phyloP scores from a whole-genome alignment of 2,888 invertebrate genomes.

The Acronicta leporina region DNA sequence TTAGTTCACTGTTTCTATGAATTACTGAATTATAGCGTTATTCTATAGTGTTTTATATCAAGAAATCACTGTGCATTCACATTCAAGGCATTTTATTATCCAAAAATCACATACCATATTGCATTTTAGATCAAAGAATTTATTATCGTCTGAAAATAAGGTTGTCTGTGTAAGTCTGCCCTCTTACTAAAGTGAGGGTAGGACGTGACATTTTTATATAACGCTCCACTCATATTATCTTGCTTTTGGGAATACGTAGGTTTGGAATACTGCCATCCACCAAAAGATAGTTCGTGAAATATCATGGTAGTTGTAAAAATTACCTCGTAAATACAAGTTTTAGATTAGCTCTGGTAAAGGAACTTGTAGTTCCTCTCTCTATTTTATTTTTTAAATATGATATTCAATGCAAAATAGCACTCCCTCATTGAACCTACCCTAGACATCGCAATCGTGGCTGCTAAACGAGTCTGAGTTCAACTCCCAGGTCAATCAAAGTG shows the following conservation, averaged over 20 bases:
- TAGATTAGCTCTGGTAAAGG: not conserved
- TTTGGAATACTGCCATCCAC: conserved; percentile 71
- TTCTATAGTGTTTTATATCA: no score
- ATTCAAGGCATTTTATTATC: not conserved
- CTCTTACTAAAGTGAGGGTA: conserved; percentile 34
- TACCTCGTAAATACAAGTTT: conserved; percentile 25
- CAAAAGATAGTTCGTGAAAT: conserved; percentile 35
- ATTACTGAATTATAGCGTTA: no score
- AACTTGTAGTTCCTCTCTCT: no score
- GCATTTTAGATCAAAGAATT: conserved; percentile 24
- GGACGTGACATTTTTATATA: conserved; percentile 74
- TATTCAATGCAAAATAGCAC: no score
- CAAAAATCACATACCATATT: not conserved
- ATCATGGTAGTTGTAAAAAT: conserved; percentile 36
- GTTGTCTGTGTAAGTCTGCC: conserved; percentile 14
- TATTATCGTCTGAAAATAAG: conserved; percentile 34
- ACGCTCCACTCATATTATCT: conserved; percentile 67
- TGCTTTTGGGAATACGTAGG: conserved; percentile 59
- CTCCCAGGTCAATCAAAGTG: no score
- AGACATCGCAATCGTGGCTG: no score
- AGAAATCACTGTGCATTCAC: not conserved
- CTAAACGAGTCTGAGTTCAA: no score
- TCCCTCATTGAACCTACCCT: no score
- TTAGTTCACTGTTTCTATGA: no score
- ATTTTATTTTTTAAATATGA: no score